phyloP scores from a whole-genome alignment of 64 coral and sea anemone species.

The Montipora foliosa region DNA sequence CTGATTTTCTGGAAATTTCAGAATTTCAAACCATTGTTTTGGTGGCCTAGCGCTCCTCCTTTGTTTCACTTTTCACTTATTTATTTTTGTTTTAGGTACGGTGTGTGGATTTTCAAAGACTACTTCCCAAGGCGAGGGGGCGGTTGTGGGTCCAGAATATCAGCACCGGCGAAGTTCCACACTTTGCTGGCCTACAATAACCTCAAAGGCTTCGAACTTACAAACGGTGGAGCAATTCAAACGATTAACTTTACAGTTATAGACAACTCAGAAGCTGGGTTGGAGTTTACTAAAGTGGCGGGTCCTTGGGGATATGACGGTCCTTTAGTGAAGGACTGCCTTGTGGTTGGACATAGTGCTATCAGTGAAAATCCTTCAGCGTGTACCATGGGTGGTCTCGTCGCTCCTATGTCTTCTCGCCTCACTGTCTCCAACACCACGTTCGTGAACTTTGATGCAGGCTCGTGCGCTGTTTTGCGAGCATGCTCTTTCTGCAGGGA shows the following conservation, averaged over 20 bases:
- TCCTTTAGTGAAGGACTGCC: conserved; percentile 60
- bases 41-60: too few relatives aligned
- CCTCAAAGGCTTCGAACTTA: conserved; percentile 75
- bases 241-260: conserved; percentile 65
- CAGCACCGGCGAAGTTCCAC: conserved; percentile 71
- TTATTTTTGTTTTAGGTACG: conserved; percentile 37
- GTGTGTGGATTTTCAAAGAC: conserved; percentile 82
- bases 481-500: conserved; percentile 73
- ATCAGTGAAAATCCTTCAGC: conserved; percentile 43
- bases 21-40: too few relatives aligned
- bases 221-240: conserved; percentile 65
- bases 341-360: conserved; percentile 80
- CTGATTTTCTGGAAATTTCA: conserved; percentile 5
- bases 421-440: conserved; percentile 70
- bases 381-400: conserved; percentile 66
- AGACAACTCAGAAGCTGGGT: conserved; percentile 80
- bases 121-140: conserved; percentile 69
- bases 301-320: conserved; percentile 70
- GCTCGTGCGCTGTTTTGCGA: conserved; percentile 54
- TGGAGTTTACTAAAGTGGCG: conserved; percentile 68
- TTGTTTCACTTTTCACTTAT: too few relatives aligned
- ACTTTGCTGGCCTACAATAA: conserved; percentile 80
- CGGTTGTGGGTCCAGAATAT: not conserved
- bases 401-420: conserved; percentile 54
- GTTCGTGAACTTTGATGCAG: conserved; percentile 75